Conservation (phyloP, 2,888 invertebrate genomes). For the Listrodromus nycthemerus region DNA sequence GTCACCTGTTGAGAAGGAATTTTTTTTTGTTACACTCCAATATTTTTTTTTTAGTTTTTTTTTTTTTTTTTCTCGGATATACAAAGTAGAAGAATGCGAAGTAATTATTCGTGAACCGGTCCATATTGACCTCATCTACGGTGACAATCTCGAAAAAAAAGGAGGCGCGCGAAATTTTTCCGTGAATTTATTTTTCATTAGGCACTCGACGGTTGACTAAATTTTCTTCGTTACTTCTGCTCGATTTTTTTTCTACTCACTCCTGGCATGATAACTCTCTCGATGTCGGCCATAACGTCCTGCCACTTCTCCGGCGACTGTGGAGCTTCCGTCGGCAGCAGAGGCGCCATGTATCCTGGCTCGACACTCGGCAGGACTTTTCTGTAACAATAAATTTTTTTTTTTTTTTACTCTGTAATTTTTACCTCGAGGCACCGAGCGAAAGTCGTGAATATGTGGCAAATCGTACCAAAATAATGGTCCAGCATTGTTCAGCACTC, state of each 20-base stretch:
- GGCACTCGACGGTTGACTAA: no score
- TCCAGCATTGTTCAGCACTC: no score
- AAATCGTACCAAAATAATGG: no score
- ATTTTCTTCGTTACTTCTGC: no score
- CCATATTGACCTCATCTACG: no score
- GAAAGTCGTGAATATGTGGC: not conserved
- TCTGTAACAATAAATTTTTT: slow-evolving; percentile 83
- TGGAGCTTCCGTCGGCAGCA: slow-evolving; percentile 94
- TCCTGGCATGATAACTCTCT: slow-evolving; percentile 95
- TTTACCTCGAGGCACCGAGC: not conserved
- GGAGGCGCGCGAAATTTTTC: no score
- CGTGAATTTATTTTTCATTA: no score
- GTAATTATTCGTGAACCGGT: no score
- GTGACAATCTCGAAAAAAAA: no score
- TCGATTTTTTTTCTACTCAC: slow-evolving; percentile 86
- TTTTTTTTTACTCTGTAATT: not conserved
- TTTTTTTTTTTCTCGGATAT: no score
- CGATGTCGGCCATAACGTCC: slow-evolving; percentile 94
- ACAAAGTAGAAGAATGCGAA: no score
- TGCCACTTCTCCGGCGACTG: slow-evolving; percentile 93
- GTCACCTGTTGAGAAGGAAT: slow-evolving; percentile 87
- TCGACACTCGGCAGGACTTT: slow-evolving; percentile 94
- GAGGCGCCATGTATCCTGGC: slow-evolving; percentile 94
- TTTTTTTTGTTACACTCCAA: not conserved
- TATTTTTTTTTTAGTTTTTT: slow-evolving; percentile 21